These are phyloP conservation scores for Amazona finschi DNA, from an alignment of 2,797 vertebrate genomes.

Conservation along the genomic window DNA sequence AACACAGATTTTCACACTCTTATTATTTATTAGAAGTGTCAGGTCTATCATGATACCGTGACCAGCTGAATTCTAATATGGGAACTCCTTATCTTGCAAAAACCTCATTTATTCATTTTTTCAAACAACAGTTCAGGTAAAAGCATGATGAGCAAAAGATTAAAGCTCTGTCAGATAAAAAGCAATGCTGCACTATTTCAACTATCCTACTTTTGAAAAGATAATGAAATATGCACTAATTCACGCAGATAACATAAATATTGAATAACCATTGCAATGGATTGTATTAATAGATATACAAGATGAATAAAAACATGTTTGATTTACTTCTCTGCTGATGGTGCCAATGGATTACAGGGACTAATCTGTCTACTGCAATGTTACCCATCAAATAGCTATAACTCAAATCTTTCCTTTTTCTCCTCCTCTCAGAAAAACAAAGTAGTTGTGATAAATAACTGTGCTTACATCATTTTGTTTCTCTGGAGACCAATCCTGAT, in stretches of 20 bases:
- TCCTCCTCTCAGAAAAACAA: not conserved
- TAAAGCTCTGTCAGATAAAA: conserved; percentile 53
- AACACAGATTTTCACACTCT: not conserved
- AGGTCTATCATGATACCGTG: not conserved
- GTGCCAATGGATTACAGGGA: conserved; percentile 36
- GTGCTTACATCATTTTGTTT: not conserved
- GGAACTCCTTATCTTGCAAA: not conserved
- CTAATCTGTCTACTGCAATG: not conserved
- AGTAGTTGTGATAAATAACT: not conserved
- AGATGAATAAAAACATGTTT: conserved; percentile 22
- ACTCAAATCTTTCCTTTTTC: not conserved
- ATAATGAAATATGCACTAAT: conserved; percentile 39
- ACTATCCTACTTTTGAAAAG: conserved; percentile 15
- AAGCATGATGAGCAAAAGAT: conserved; percentile 22
- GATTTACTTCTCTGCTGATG: conserved; percentile 36
- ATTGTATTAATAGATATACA: conserved; percentile 50
- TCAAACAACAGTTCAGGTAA: not conserved
- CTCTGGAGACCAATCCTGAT: not conserved
- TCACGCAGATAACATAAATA: conserved; percentile 37
- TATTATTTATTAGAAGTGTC: not conserved
- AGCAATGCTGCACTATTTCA: conserved; percentile 32
- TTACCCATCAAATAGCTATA: not conserved
- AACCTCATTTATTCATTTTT: not conserved
- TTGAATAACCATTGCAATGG: conserved; percentile 37
- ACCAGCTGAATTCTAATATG: not conserved